Evolutionary conservation across 2,888 invertebrate genomes (phyloP), one percentile per base, ranked within the genome.

Genomic region (Eristalis arbustorum): DNA sequence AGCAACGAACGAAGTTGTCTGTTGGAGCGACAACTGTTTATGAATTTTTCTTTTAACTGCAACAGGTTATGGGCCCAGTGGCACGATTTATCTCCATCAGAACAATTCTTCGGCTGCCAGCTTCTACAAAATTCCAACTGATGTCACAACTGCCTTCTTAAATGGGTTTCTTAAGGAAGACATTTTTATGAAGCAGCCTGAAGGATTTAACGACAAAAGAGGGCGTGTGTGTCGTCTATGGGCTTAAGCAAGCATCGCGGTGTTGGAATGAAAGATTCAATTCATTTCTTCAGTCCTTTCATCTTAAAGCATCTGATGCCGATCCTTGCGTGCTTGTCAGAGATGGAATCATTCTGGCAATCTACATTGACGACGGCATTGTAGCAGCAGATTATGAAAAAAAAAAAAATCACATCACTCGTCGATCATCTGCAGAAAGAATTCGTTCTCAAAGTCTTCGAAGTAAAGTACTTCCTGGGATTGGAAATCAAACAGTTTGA

Each of bases 51-150:
- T n/a, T n/a, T n/a, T n/a, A n/a, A n/a, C n/a, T n/a, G n/a, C n/a
- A n/a, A n/a, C n/a, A n/a, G n/a, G n/a, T n/a, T n/a, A n/a, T n/a
- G n/a, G n/a, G 91, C 59, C 90, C 91, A 18, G 91, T 91, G 0
- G 89, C 88, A 13, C 89, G 84, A 84, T 88, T 88, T 61, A 76
- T 85, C 28, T 90, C 89, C 6, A 83, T 90, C 42, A 88, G 89
- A 73, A 81, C 87, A 64, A 72, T 90, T 79, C 71, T 89, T 63
- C 83, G 88, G 22, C 82, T 89, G 49, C 87, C 88, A 34, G 85
- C 76, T 34, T 34, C 69, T 40, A 59, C 59, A 25, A 56, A 76
- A 1, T 64, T 88, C 49, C 23, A 72, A 23, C n/a, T 61, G 88
- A 88, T 66, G 73, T 89, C 3, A 88, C 61, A 57, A 84, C 88